These are phyloP conservation scores for Vanessa tameamea DNA, from an alignment of 1,140 invertebrate species.

Conservation along the genomic window DNA sequence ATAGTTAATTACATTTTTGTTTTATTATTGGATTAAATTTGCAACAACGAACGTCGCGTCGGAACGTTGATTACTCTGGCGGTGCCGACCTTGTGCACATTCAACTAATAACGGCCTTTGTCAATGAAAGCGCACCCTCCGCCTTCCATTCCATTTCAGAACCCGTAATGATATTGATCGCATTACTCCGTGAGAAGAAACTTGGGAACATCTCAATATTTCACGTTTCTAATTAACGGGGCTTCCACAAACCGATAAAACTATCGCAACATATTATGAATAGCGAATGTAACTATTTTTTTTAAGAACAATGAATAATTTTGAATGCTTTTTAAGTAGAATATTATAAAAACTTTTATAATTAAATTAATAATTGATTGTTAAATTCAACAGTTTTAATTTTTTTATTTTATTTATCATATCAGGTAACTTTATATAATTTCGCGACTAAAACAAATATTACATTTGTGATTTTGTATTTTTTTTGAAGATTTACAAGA, in stretches of 20 bases:
- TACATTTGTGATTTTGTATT: no score
- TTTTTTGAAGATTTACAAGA: no score
- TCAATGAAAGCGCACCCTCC: conserved; percentile 50
- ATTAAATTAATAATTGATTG: no score
- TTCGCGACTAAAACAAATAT: no score
- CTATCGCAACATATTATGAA: conserved; percentile 15
- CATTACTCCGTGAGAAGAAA: conserved; percentile 53
- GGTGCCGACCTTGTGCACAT: conserved; percentile 4
- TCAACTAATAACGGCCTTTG: conserved; percentile 39
- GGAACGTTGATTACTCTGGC: not conserved
- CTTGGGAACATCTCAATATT: conserved; percentile 53
- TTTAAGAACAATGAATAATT: not conserved
- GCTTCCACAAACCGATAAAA: conserved; percentile 24
- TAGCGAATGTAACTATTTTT: not conserved
- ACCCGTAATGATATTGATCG: conserved; percentile 60
- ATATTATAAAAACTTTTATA: no score
- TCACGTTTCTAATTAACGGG: conserved; percentile 44
- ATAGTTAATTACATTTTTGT: not conserved
- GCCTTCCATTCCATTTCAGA: conserved; percentile 55
- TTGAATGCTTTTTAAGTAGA: no score
- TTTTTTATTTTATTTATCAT: no score
- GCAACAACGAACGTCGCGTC: not conserved
- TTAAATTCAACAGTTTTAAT: no score
- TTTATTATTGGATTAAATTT: not conserved
- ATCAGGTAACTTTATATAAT: no score